These are phyloP conservation scores for Phataginus tetradactyla DNA, from an alignment of 2,797 vertebrate species.

Conservation along the genomic window DNA sequence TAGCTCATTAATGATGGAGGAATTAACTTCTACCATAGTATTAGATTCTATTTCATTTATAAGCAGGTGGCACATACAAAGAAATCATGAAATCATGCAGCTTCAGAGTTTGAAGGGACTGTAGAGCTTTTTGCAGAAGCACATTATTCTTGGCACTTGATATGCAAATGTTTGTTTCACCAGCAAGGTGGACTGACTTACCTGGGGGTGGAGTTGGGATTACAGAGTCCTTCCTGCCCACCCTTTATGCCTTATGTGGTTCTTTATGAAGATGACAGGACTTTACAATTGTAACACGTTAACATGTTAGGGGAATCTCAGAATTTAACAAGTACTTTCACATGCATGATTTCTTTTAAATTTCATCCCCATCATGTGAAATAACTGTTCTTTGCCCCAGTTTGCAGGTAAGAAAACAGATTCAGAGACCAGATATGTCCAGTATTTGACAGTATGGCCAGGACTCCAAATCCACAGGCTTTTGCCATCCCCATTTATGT, in stretches of 20 bases:
- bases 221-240: neutral
- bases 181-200: neutral
- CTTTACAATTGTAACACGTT: neutral
- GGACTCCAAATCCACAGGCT: neutral
- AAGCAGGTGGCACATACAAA: neutral
- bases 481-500: neutral
- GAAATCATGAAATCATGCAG: neutral
- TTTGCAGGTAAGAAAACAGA: neutral
- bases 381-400: neutral
- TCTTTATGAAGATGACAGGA: neutral
- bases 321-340: neutral
- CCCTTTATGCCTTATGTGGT: neutral
- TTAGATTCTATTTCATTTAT: neutral
- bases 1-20: neutral
- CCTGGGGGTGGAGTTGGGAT: neutral
- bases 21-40: neutral
- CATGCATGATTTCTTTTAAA: neutral
- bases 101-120: neutral
- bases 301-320: neutral
- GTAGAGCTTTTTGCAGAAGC: neutral
- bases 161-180: neutral
- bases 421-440: neutral
- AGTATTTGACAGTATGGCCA: neutral
- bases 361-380: neutral
- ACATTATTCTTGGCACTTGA: neutral